These are phyloP conservation scores for Megalurothrips usitatus DNA, from an alignment of 2,888 invertebrate genomes.

Conservation along the genomic window DNA sequence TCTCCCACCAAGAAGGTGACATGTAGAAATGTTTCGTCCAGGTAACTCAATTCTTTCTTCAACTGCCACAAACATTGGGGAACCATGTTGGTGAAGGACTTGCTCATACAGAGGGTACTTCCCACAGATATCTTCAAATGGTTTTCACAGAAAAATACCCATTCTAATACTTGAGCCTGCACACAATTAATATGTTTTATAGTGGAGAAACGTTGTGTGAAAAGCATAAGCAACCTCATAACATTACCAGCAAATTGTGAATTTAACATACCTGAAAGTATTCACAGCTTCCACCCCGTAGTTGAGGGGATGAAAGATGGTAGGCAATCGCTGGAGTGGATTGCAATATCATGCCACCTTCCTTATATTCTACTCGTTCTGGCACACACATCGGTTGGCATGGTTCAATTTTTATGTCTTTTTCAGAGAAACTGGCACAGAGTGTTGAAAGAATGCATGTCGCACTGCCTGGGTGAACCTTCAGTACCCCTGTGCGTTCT, in stretches of 20 bases:
- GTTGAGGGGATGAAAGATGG: slow-evolving; percentile 43
- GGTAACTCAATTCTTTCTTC: slow-evolving; percentile 39
- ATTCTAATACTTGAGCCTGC: slow-evolving; percentile 46
- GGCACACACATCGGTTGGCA: background rate
- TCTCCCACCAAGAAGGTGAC: slow-evolving; percentile 48
- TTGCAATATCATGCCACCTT: too few relatives aligned
- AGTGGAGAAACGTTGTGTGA: background rate
- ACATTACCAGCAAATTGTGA: background rate
- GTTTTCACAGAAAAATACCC: slow-evolving; percentile 47
- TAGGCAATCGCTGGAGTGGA: slow-evolving; percentile 42
- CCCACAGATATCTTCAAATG: slow-evolving; percentile 45
- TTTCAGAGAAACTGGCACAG: slow-evolving; percentile 42
- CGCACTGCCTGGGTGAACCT: background rate
- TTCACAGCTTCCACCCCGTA: slow-evolving; percentile 42
- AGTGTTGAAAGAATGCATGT: slow-evolving; percentile 39
- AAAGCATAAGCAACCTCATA: background rate
- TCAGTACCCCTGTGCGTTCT: background rate
- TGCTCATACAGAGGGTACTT: slow-evolving; percentile 40
- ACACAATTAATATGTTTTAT: background rate
- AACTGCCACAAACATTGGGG: slow-evolving; percentile 32
- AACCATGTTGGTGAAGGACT: slow-evolving; percentile 33
- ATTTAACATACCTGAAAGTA: background rate
- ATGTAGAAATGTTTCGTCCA: slow-evolving; percentile 43
- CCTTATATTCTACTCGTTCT: too few relatives aligned
- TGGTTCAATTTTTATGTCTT: slow-evolving; percentile 38